Base-by-base conservation (phyloP, 2,888 invertebrate genomes). In the Cataglyphis albicans region DNA sequence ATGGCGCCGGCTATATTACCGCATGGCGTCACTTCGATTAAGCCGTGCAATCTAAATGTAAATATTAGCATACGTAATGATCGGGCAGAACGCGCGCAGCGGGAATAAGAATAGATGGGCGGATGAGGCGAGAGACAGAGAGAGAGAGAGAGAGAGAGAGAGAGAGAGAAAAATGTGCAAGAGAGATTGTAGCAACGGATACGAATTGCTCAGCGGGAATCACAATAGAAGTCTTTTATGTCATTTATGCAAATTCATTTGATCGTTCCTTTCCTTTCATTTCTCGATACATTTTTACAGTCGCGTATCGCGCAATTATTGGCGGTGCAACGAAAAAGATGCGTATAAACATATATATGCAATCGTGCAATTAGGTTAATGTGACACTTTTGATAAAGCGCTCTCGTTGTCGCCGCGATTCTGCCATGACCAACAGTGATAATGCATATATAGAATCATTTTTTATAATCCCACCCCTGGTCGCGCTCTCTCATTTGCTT, bases 21-120 rank as follows among this genome's bases (percentile, higher is more conserved):
- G 91, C 91, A 91, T 93, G 93, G 94, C 94, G 93, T 94, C 94
- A 93, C 93, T 93, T 93, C 93, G 93, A 93, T 94, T 93, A 93
- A 93, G 92, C 90, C 91, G 91, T 90, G 93, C 93, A 93, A 93
- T 93, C 93, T 93, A 93, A 93, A 93, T 93, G 93, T 93, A 93
- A 93, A 93, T 93, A 93, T 93, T 93, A 93, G 93, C 93, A 93
- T 93, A 93, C 91, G 91, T 93, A 93, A 93, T 93, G 93, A 93
- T 92, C 90, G 89, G 87, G 91, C 91, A 88, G 88, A 91, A 92
- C 84, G 87, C 84, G 83, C 82, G 86, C 84, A 85, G 87, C 88
- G 87, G 85, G 89, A 90, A 91, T 91, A 90, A 86, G 89, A 91
- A 92, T 92, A 91, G 91, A 88, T 87, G 84, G 76, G 57, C 44